Evolutionary conservation across 2,113 vertebrate species (phyloP).

Genomic region (Astur gentilis): DNA sequence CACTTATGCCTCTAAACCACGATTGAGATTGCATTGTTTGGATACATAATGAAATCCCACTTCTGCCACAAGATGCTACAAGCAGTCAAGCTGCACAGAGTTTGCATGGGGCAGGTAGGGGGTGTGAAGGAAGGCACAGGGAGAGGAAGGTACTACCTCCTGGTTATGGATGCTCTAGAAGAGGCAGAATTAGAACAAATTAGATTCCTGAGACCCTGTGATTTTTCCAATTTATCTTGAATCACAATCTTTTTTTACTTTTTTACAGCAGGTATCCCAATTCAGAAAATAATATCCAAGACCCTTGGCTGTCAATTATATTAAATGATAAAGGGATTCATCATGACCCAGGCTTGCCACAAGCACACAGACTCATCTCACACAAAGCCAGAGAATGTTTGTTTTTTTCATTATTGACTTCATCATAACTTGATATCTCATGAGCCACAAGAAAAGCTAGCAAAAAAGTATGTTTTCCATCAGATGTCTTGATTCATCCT

Average conservation of each 20-base stretch:
- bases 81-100: not conserved
- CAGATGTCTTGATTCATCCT: not conserved
- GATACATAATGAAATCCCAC: not conserved
- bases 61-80: not conserved
- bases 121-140: not conserved
- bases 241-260: accelerated
- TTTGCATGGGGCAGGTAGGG: not conserved
- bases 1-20: not conserved
- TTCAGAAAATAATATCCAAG: not conserved
- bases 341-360: not conserved
- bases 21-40: not conserved
- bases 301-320: not conserved
- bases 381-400: not conserved
- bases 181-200: not conserved
- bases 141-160: not conserved
- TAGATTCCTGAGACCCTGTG: not conserved
- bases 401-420: not conserved
- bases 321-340: not conserved
- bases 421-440: not conserved
- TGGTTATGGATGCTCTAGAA: not conserved
- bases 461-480: not conserved
- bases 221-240: not conserved
- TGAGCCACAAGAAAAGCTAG: not conserved
- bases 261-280: not conserved
- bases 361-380: not conserved